A percentile compares a stretch with the other conserved stretches of the same genome.
Evolutionary conservation across 1,140 invertebrate genomes (phyloP).

Genomic region (Penaeus japonicus): DNA sequence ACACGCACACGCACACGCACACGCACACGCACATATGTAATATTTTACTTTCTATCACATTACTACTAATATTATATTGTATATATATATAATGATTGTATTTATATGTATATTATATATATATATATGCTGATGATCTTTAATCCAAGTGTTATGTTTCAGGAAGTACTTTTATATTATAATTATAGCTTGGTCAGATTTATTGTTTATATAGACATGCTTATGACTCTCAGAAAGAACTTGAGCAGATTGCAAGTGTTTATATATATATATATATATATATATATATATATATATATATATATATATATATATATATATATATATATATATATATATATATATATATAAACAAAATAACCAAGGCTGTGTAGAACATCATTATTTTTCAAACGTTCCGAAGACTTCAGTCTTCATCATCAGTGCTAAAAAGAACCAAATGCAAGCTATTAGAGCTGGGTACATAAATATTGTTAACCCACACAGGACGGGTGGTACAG

Average conservation of each 20-base stretch:
- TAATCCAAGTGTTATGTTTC: background rate
- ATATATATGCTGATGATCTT: background rate
- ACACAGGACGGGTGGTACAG: no score
- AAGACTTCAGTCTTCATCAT: no score
- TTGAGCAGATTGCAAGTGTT: background rate
- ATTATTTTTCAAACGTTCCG: no score
- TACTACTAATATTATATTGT: background rate
- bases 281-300: background rate
- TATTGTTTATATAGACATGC: background rate
- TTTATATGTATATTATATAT: background rate
- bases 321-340: background rate
- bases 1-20: background rate
- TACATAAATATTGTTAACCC: no score
- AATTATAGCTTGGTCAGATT: background rate
- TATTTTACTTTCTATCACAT: background rate
- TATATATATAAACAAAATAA: background rate
- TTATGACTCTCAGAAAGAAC: background rate
- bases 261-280: slow-evolving; percentile 6
- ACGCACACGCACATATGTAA: background rate
- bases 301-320: background rate
- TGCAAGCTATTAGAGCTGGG: no score
- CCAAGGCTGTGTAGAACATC: no score
- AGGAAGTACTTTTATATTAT: background rate
- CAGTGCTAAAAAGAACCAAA: no score
- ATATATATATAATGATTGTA: background rate